Base-by-base conservation (phyloP, 1,140 invertebrate species). In the Thrips palmi region DNA sequence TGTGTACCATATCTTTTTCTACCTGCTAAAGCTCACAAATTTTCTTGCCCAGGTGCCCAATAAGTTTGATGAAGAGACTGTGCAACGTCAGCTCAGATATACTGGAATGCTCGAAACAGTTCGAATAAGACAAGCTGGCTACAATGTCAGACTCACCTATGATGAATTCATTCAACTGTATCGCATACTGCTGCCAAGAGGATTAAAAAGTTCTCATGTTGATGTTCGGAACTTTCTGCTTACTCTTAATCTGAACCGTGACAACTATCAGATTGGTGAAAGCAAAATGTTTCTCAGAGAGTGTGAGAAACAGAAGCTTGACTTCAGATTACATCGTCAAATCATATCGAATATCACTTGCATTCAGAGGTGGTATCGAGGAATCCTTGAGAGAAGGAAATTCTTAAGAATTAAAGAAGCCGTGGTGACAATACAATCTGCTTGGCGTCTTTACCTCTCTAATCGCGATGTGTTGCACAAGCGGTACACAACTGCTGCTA, bases 41-140 rank as follows among this genome's bases (percentile, higher is more conserved):
- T 37, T 45, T 43, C 28, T 24, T 39, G 44, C 42, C 29, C 49
- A 76, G 67, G 73, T 82, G 43, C 71, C 91, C 1, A 91, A 91
- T 55, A 70, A 74, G 42, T 94, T 96, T 61, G 87, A 94, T 55
- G 84, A 93, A 46, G 84, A 88, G 40, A 83, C 89, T 1, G 88
- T 96, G n/a, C 77, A 91, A 47, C 64, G 87, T 31, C 63, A 84
- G 42, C 56, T 76, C 21, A 60, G 76, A 1, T 97, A 97, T 57
- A 96, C 91, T 0, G 91, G 91, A 33, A 96, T 96, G 91, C 53
- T 97, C 44, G 91, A 94, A 55, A 97, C 91, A 0, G 89, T 97
- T 0, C 63, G 89, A 49, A 96, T 97, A 35, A 62, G 91, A 33
- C 87, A 92, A 54, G 88, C 88, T 6, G 91, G 91, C 2, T 97